Evolutionary conservation across 2,888 invertebrate species (phyloP).

Genomic region (Metacarcinus magister): DNA sequence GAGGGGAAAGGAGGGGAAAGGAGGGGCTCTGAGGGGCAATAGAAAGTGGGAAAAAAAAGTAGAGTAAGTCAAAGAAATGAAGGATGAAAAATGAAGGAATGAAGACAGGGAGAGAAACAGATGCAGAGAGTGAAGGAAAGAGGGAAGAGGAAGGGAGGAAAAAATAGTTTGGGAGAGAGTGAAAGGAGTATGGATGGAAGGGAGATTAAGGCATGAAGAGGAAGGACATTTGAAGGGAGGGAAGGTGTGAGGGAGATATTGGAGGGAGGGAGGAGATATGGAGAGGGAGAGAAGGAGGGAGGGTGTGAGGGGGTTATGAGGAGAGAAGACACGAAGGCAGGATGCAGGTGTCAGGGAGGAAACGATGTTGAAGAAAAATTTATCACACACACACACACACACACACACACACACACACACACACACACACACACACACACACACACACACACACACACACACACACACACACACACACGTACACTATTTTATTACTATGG

Average conservation of each 20-base stretch:
- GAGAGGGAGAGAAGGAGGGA: slow-evolving; percentile 53
- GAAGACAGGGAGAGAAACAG: neutral
- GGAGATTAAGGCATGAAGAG: neutral
- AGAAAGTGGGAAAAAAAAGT: neutral
- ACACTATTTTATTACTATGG: slow-evolving; percentile 36
- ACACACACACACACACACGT: slow-evolving; percentile 37
- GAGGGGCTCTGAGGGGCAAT: neutral
- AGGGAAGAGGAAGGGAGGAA: neutral
- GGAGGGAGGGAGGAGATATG: neutral
- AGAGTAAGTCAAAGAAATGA: neutral
- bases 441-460: slow-evolving; percentile 15
- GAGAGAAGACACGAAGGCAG: neutral
- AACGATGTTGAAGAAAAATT: neutral
- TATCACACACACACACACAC: neutral
- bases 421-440: neutral
- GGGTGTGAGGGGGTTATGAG: neutral
- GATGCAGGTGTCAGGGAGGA: neutral
- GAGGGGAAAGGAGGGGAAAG: neutral
- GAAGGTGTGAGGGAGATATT: neutral
- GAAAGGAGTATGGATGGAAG: neutral
- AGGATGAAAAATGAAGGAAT: neutral
- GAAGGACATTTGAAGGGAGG: neutral
- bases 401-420: neutral
- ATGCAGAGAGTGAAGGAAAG: neutral
- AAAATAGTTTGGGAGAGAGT: neutral